These are phyloP conservation scores for Choloepus hoffmanni DNA, from an alignment of 2,113 vertebrate genomes.

Conservation along the genomic window DNA sequence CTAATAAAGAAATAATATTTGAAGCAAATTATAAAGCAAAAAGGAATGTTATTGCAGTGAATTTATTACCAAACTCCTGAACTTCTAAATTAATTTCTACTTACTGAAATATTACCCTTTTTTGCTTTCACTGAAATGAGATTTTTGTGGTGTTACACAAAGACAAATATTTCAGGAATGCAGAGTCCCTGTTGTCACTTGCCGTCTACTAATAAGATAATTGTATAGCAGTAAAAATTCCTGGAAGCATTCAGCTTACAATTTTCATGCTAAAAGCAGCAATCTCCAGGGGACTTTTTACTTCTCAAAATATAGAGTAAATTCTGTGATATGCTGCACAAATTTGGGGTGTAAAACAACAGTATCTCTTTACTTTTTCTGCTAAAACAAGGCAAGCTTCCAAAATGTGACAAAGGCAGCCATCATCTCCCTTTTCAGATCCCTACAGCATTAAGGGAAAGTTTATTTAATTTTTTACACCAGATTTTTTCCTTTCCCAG, in stretches of 20 bases:
- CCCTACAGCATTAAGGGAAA: neutral
- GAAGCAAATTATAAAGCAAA: neutral
- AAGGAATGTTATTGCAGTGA: neutral
- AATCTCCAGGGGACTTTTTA: neutral
- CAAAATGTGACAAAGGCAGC: neutral
- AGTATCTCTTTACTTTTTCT: neutral
- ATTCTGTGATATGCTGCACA: neutral
- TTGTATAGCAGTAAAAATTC: neutral
- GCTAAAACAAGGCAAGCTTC: neutral
- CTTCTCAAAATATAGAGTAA: neutral
- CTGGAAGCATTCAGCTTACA: neutral
- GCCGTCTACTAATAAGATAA: neutral
- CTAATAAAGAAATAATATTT: neutral
- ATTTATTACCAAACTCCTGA: neutral
- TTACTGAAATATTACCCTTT: neutral
- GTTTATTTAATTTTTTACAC: neutral
- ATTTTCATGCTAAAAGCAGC: neutral
- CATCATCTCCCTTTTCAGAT: neutral
- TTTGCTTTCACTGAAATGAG: neutral
- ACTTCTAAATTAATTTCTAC: neutral
- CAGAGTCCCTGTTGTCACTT: neutral
- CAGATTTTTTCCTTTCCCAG: neutral
- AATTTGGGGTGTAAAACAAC: neutral
- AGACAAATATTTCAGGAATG: neutral
- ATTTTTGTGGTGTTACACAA: neutral